These are phyloP conservation scores for Sternotherus odoratus DNA, from an alignment of 2,797 vertebrate species.

Conservation along the genomic window DNA sequence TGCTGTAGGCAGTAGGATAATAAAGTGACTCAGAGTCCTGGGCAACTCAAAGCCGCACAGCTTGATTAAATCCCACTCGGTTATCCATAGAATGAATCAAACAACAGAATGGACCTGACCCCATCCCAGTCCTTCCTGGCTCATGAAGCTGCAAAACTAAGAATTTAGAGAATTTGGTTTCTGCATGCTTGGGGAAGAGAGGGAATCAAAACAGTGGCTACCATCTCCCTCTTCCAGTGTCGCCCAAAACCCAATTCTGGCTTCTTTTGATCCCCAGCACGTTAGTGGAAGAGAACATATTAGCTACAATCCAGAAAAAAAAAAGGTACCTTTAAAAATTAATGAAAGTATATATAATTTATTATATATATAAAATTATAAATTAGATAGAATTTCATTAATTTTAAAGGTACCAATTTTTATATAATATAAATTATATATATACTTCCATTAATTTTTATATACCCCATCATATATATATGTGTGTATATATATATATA, in stretches of 20 bases:
- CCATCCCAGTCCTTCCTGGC: fast-evolving
- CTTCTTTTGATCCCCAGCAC: fast-evolving
- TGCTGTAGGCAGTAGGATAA: background rate
- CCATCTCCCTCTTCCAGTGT: background rate
- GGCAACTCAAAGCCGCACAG: background rate
- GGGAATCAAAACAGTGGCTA: fast-evolving
- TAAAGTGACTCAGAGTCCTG: background rate
- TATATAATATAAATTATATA: no score
- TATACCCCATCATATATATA: no score
- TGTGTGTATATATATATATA: no score
- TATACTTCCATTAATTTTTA: no score
- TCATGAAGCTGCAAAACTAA: background rate
- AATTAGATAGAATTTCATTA: no score
- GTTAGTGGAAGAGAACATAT: background rate
- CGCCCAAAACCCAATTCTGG: no score
- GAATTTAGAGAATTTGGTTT: background rate
- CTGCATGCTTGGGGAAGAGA: background rate
- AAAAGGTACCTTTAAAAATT: background rate
- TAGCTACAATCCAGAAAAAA: background rate
- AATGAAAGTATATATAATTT: no score
- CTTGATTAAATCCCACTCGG: fast-evolving
- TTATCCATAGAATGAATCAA: background rate
- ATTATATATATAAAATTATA: no score
- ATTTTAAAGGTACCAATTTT: no score
- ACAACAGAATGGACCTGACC: fast-evolving